These are phyloP conservation scores for Drosophila aldrichi DNA, from an alignment of 2,888 invertebrate genomes.

Conservation along the genomic window DNA sequence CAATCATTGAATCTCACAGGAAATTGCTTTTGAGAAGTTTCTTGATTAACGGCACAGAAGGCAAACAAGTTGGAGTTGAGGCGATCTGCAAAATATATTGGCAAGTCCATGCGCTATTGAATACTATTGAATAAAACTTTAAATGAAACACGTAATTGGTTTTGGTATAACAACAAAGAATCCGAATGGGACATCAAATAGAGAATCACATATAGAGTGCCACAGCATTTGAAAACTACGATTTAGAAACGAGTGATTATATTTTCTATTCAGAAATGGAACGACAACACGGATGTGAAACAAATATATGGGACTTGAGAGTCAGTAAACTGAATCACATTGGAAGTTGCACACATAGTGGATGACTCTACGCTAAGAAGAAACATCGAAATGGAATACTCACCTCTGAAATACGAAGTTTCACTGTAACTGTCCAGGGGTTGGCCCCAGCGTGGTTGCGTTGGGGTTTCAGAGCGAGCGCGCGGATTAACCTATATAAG, in stretches of 20 bases:
- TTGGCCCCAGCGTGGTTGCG: constrained; percentile 88
- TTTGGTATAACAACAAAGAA: constrained; percentile 4
- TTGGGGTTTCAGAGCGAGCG: constrained; percentile 91
- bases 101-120: constrained; percentile 19
- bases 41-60: constrained; percentile 54
- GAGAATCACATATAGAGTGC: neutral
- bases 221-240: neutral
- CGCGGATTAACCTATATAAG: constrained; percentile 88
- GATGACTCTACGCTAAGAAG: neutral
- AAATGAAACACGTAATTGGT: constrained; percentile 2
- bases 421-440: constrained; percentile 86
- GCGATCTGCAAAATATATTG: constrained; percentile 66
- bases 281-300: neutral
- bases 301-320: neutral
- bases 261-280: neutral
- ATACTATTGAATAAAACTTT: neutral
- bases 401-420: constrained; percentile 87
- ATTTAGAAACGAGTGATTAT: neutral
- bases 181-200: constrained; percentile 9
- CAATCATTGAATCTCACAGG: constrained; percentile 69
- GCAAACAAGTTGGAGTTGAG: constrained; percentile 49
- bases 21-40: constrained; percentile 65
- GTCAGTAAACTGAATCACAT: too few relatives aligned
- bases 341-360: too few relatives aligned
- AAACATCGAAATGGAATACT: constrained; percentile 70